Base-by-base conservation (phyloP, 2,888 invertebrate genomes). In the Orchestes rusci region DNA sequence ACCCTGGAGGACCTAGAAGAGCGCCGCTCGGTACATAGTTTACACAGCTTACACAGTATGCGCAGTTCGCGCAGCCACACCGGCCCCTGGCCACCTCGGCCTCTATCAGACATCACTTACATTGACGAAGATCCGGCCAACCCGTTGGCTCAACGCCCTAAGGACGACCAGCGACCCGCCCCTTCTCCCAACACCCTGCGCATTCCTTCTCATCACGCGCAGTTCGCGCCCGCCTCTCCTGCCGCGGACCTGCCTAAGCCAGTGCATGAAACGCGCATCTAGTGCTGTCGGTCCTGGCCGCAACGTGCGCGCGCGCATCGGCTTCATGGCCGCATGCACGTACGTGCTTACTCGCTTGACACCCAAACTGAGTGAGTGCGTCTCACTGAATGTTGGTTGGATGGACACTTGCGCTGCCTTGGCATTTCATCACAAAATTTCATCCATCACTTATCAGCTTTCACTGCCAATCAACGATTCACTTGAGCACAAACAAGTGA, bases 1-100 rank as follows among this genome's bases (percentile, higher is more conserved):
- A 95, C 88, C 70, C 81, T 99, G 81, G 97, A 99, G 83, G 97
- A 97, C 79, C 79, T 97, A 78, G 96, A 93, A 77, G 97, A 99
- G 77, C 86, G 94, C 66, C 91, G 96, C 73, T 95, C 94, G 72
- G 85, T 94, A 73, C 94, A 95, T 83, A 93, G 93, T 79, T 84
- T 91, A 73, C 90, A 90, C 73, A 90, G 89, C 71, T 83, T 89
- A 74, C 88, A 88, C 77, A 85, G 84, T 75, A 80, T 85, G 68
- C 77, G 80, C 73, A 79, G 78, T 70, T 81, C 81, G 68, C 84
- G 83, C 70, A 81, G 81, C 72, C 80, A 82, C 71, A 79, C 79
- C 60, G 80, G 80, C 66, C 76, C 79, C 59, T 70, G 70, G 70
- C 69, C 69, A 52, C 68, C 70, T 56, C 77, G 82, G 65, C 83